Evolutionary conservation across 2,113 vertebrate genomes (phyloP).

Genomic region (Thalassoma bifasciatum): DNA sequence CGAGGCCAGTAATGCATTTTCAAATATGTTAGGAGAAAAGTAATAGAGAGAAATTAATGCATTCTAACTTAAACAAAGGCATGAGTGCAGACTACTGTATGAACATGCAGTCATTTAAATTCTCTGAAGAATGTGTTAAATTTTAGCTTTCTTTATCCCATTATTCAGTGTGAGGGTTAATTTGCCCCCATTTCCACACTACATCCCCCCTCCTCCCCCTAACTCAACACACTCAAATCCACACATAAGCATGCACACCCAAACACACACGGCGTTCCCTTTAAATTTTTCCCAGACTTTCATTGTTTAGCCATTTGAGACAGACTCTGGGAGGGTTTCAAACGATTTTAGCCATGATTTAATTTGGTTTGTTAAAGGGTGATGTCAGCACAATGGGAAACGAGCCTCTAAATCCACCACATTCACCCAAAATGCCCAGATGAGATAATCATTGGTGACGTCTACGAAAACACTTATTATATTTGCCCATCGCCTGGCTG

Average conservation of each 20-base stretch:
- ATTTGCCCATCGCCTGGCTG: slow-evolving; percentile 92
- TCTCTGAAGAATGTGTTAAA: slow-evolving; percentile 66
- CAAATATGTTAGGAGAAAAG: slow-evolving; percentile 4
- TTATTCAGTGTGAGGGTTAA: slow-evolving; percentile 76
- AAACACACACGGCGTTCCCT: slow-evolving; percentile 60
- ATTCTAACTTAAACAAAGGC: background rate
- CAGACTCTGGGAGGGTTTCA: slow-evolving; percentile 83
- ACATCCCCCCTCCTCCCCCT: slow-evolving; percentile 45
- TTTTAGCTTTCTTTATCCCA: slow-evolving; percentile 64
- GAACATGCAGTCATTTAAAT: slow-evolving; percentile 49
- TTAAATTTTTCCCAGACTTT: slow-evolving; percentile 81
- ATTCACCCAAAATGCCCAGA: slow-evolving; percentile 91
- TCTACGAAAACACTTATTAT: slow-evolving; percentile 94
- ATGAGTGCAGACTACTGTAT: slow-evolving; percentile 8
- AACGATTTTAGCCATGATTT: slow-evolving; percentile 86
- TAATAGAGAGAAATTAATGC: background rate
- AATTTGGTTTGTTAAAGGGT: slow-evolving; percentile 86
- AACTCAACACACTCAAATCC: slow-evolving; percentile 54
- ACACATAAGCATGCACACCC: slow-evolving; percentile 53
- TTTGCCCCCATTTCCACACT: slow-evolving; percentile 75
- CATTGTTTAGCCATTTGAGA: slow-evolving; percentile 78
- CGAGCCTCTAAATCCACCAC: slow-evolving; percentile 90
- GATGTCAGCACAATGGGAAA: slow-evolving; percentile 91
- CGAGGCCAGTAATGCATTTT: slow-evolving; percentile 1
- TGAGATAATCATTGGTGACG: slow-evolving; percentile 91